Evolutionary conservation across 2,113 vertebrate species (phyloP).

Genomic region (Murina feae): DNA sequence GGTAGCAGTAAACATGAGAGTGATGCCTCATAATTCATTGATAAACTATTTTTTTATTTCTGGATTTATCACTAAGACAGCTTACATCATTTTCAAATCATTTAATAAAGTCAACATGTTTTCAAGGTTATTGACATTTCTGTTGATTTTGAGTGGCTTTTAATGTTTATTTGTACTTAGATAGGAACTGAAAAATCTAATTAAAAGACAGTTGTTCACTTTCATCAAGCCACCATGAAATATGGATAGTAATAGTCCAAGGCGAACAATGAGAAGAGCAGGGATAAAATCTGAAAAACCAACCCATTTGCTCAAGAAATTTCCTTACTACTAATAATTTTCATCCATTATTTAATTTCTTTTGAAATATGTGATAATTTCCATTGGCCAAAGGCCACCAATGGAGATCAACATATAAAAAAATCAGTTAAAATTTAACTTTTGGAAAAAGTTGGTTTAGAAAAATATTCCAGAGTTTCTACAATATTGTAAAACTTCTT

Average conservation of each 20-base stretch:
- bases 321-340: neutral
- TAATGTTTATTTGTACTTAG: conserved; percentile 40
- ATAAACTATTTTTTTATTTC: conserved; percentile 39
- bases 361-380: conserved; percentile 28
- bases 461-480: neutral
- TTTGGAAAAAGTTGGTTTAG: neutral
- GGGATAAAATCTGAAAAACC: neutral
- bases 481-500: neutral
- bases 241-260: neutral
- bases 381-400: neutral
- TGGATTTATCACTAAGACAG: conserved; percentile 26
- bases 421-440: neutral
- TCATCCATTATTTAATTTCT: neutral
- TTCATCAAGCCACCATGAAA: neutral
- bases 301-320: neutral
- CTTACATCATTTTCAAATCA: conserved; percentile 35
- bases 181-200: conserved; percentile 20
- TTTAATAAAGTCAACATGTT: conserved; percentile 30
- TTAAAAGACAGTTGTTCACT: conserved; percentile 10
- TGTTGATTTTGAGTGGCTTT: conserved; percentile 4
- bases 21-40: neutral
- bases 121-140: conserved; percentile 50
- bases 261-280: neutral
- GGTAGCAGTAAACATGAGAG: conserved; percentile 22
- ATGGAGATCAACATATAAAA: neutral